Evolutionary conservation across 53 echinoderm and acorn worm species (phyloP), one percentile per base, ranked within the genome.

Genomic region (Echinarachnius parma): DNA sequence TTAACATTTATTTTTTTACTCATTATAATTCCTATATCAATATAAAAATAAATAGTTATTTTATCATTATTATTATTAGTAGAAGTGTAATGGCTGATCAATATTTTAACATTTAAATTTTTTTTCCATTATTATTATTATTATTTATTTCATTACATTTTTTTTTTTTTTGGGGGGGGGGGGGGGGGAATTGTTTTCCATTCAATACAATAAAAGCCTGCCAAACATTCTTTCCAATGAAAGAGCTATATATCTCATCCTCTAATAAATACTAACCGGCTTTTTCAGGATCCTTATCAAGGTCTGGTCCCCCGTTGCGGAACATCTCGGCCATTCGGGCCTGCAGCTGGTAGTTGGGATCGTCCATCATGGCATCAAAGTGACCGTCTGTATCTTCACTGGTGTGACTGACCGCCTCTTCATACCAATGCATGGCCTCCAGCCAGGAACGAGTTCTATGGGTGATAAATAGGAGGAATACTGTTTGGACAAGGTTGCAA

Each of bases 381-480:
- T 79, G 76, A 19, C 96, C 96, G 22, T 84, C 79, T 1, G 87
- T 87, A 46, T 91, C 96, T 28, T 77, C 77, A 0, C 35, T 47
- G 2, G 77, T 32, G 28, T 45, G 75, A 27, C 34, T 59, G 24
- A 87, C 80, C 3, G 83, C 82, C 29, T 84, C 75, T 23, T 87
- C 82, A 25, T 84, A 87, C 96, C 96, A 95, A 39, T 95, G 87
- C n/a, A 82, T 50, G 25, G 96, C 84, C 64, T 95, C 96, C 11
- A 78, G 78, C 91, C 91, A 95, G 2, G 75, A 75, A 9, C 66
- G 75, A 33, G 64, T 80, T 58, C 92, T 92, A 66, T n/a, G n/a
- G n/a, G n/a, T n/a, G n/a, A n/a, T n/a, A n/a, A n/a, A n/a, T n/a
- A n/a, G n/a, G n/a, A n/a, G n/a, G n/a, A n/a, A n/a, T n/a, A n/a